Evolutionary conservation across 2,888 invertebrate genomes (phyloP).

Genomic region (Harpalus rufipes): DNA sequence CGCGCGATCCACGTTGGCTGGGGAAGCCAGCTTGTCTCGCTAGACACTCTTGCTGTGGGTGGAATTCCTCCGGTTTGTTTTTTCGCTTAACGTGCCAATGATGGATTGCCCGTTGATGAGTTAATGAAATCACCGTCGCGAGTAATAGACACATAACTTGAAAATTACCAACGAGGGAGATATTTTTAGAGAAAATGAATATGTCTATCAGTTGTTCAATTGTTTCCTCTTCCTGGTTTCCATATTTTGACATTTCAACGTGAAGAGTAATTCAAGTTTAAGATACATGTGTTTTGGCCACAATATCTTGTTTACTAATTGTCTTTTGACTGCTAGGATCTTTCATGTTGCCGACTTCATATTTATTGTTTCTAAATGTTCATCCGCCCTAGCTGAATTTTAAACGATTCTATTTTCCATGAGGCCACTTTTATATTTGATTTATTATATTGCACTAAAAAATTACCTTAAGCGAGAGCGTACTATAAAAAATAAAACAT

Average conservation of each 20-base stretch:
- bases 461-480: too few species aligned
- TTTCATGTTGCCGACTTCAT: too few species aligned
- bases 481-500: too few species aligned
- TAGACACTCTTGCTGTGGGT: constrained; percentile 16
- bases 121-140: constrained; percentile 10
- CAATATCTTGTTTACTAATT: too few species aligned
- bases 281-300: too few species aligned
- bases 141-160: constrained; percentile 23
- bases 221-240: neutral
- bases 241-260: neutral
- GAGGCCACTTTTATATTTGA: too few species aligned
- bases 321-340: too few species aligned
- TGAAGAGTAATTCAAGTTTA: too few species aligned
- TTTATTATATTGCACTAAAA: too few species aligned
- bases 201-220: neutral
- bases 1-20: constrained; percentile 8
- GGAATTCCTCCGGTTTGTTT: constrained; percentile 40
- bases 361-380: too few species aligned
- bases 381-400: too few species aligned
- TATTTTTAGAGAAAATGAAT: constrained; percentile 4
- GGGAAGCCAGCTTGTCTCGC: constrained; percentile 36
- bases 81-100: constrained; percentile 45
- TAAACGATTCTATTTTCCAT: too few species aligned
- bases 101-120: constrained; percentile 44
- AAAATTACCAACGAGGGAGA: neutral